phyloP scores from a whole-genome alignment of 1,140 invertebrate genomes.

The Hormaphis cornu region DNA sequence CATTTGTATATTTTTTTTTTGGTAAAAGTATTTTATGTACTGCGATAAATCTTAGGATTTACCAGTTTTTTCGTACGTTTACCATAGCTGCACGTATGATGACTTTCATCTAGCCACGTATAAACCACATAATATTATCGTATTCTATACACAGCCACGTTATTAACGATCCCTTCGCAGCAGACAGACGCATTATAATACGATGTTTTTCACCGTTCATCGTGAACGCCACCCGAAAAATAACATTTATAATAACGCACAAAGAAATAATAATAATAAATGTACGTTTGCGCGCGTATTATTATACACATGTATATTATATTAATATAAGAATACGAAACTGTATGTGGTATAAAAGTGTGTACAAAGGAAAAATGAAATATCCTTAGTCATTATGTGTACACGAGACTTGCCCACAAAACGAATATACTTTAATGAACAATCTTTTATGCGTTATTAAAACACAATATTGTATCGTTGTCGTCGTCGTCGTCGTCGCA shows the following conservation, averaged over 20 bases:
- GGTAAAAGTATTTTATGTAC: too few relatives aligned
- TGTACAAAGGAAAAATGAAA: constrained; percentile 4
- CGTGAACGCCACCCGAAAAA: not conserved
- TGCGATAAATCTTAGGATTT: too few relatives aligned
- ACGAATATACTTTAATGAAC: constrained; percentile 24
- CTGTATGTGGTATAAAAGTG: not conserved
- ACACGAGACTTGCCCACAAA: constrained; percentile 1
- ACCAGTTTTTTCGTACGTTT: too few relatives aligned
- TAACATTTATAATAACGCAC: not conserved
- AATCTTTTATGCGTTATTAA: constrained; percentile 30
- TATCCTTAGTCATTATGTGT: constrained; percentile 21
- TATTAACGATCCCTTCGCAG: constrained; percentile 6
- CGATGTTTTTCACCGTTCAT: not conserved
- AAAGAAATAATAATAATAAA: not conserved
- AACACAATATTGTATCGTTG: constrained; percentile 7
- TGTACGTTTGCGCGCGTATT: too few relatives aligned
- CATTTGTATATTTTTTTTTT: too few relatives aligned
- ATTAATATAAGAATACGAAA: not conserved
- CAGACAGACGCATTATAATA: too few relatives aligned
- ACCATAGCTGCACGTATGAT: too few relatives aligned
- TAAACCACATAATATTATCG: too few relatives aligned
- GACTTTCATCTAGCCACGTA: too few relatives aligned
- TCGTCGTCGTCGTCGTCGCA: not conserved
- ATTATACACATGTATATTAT: too few relatives aligned
- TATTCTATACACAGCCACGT: not conserved